A percentile compares a stretch with the other conserved stretches of the same genome.
phyloP scores from a whole-genome alignment of 2,797 vertebrate genomes.

The Melanotaenia trifasciata region DNA sequence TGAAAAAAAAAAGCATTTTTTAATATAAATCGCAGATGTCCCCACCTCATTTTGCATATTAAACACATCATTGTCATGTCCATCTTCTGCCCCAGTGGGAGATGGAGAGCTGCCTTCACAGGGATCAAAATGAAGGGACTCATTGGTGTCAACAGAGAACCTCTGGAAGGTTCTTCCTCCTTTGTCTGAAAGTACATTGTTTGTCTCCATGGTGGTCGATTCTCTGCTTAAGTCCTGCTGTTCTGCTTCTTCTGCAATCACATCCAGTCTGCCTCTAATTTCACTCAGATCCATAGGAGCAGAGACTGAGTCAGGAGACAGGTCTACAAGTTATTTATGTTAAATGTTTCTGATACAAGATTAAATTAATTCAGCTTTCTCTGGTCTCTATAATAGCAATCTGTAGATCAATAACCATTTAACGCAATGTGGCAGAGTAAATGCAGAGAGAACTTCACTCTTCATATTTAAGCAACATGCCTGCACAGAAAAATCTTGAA shows the following conservation, averaged over 20 bases:
- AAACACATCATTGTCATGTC: conserved; percentile 67
- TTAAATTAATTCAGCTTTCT: not conserved
- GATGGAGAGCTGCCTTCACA: conserved; percentile 64
- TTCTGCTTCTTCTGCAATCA: conserved; percentile 83
- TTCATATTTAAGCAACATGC: not conserved
- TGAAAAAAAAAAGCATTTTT: not conserved
- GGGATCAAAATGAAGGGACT: conserved; percentile 73
- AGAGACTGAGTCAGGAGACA: not conserved
- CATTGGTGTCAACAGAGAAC: conserved; percentile 73
- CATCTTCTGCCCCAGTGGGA: conserved; percentile 55
- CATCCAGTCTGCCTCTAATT: conserved; percentile 78
- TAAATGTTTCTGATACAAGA: not conserved
- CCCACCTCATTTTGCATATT: conserved; percentile 60
- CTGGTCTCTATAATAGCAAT: not conserved
- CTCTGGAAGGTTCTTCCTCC: conserved; percentile 63
- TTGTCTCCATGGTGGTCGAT: conserved; percentile 47
- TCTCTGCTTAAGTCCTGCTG: conserved; percentile 57
- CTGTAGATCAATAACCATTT: not conserved
- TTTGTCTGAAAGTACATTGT: conserved; percentile 30
- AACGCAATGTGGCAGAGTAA: not conserved
- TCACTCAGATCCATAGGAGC: conserved; percentile 85
- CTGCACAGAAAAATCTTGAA: not conserved
- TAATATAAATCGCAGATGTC: not conserved
- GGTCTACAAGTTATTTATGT: not conserved
- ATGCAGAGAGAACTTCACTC: not conserved